Evolutionary conservation across 2,888 invertebrate species (phyloP), one percentile per base, ranked within the genome.

Genomic region (Stramonita haemastoma): DNA sequence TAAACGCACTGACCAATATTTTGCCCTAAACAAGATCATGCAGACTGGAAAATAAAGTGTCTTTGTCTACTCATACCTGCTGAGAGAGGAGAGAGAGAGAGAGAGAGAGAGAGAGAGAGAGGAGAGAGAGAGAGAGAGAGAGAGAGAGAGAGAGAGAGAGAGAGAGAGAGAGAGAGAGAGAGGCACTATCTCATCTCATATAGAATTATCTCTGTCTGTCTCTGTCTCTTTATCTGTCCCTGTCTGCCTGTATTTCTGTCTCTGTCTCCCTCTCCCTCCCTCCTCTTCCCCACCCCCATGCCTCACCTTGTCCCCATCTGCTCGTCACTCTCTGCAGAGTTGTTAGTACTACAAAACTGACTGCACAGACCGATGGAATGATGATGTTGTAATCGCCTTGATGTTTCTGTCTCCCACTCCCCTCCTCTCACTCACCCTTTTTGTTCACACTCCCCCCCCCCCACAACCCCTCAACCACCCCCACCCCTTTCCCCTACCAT

Each of bases 131-230:
- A 77, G 77, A 77, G n/a, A 77, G 77, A 77, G 77, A 77, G 77
- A 77, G 77, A n/a, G n/a, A 77, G 77, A n/a, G 77, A 77, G n/a
- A n/a, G 77, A 77, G 77, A 77, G 77, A n/a, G n/a, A 77, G 77
- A n/a, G 77, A 77, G 77, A 77, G 77, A 77, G n/a, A 77, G 77
- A 77, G 77, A 77, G n/a, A 77, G 77, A 77, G 77, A 77, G 77
- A 77, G 77, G 46, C 8, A 5, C 46, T 8, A 46, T 46, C 46
- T 46, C 46, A 2, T 46, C 8, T 8, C 46, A 46, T 46, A 46
- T 46, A 46, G 8, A 5, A 8, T 46, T 46, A 46, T 46, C 46
- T 46, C 46, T 46, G 4, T 46, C 4, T 2, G 46, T 46, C 46
- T 46, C 8, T 46, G 4, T 46, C 4, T 46, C 46, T 46, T 8